phyloP scores from a whole-genome alignment of 2,797 vertebrate species.

The Lutjanus argentimaculatus region DNA sequence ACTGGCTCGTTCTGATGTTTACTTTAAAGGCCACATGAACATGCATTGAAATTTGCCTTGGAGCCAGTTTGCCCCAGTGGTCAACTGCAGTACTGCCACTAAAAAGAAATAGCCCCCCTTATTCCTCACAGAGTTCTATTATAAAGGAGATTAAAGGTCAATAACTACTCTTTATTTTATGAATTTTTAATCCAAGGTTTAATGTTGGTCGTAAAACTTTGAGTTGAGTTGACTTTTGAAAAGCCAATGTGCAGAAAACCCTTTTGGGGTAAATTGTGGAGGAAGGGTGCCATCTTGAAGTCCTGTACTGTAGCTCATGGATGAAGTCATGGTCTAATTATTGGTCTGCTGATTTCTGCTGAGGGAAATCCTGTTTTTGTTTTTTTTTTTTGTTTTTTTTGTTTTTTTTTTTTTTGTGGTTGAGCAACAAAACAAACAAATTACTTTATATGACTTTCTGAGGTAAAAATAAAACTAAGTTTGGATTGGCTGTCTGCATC shows the following conservation, averaged over 20 bases:
- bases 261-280: not conserved
- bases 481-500: not conserved
- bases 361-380: not conserved
- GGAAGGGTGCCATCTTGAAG: not conserved
- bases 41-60: too few species aligned
- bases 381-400: too few species aligned
- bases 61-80: not conserved
- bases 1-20: too few species aligned
- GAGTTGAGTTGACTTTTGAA: not conserved
- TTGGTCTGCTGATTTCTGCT: not conserved
- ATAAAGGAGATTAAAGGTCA: not conserved
- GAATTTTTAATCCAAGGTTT: not conserved
- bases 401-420: not conserved
- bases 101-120: too few species aligned
- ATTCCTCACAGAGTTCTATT: too few species aligned
- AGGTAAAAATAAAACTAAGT: not conserved
- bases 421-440: too few species aligned
- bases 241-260: not conserved
- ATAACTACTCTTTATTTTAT: too few species aligned
- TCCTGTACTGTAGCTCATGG: not conserved
- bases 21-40: too few species aligned
- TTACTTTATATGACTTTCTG: too few species aligned
- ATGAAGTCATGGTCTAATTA: not conserved
- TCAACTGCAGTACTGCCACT: not conserved
- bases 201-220: not conserved